Base-by-base conservation (phyloP, 2,113 vertebrate species). In the Trematomus loennbergii region DNA sequence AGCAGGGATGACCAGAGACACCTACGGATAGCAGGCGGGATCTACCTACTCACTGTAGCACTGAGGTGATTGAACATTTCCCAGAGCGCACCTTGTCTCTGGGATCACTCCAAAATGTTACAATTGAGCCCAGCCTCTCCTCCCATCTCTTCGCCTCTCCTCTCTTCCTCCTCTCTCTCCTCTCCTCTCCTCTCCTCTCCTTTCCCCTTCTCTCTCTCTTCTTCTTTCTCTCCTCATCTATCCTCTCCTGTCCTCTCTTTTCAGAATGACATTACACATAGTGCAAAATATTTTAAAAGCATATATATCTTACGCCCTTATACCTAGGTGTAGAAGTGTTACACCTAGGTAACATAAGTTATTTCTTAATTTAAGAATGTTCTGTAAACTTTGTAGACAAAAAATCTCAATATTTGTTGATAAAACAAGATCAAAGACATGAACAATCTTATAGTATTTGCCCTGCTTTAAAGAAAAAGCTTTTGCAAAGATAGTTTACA, bases 11-110 rank as follows among this genome's bases (percentile, higher is more conserved):
- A 64, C 60, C 83, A 85, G 82, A 79, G 85, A 92, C 79, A 75
- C 84, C 79, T 88, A 86, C 87, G 88, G 85, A 87, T 88, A 90
- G 66, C 87, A 93, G 93, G 89, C 20, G 20, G 76, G 79, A 93
- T 90, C 83, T 91, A 85, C 75, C 61, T 83, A 87, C 72, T 85
- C 75, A 75, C 72, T 75, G 70, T 84, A 81, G 76, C 55, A 73
- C 80, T 68, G 63, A 87, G 87, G 84, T 90, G 66, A 85, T 91
- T 86, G 87, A 79, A 90, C 81, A 77, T 81, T 72, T 94, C 95
- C 92, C 95, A 83, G 63, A 88, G 93, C 86, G 81, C 70, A 88
- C 75, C 74, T 82, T 78, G 83, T 93, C 91, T 94, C 88, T 86
- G 59, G 75, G 50, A 79, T 88, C 64, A 67, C 72, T 88, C 80